phyloP scores from a whole-genome alignment of 1,140 invertebrate genomes.

The Lepidurus couesii region DNA sequence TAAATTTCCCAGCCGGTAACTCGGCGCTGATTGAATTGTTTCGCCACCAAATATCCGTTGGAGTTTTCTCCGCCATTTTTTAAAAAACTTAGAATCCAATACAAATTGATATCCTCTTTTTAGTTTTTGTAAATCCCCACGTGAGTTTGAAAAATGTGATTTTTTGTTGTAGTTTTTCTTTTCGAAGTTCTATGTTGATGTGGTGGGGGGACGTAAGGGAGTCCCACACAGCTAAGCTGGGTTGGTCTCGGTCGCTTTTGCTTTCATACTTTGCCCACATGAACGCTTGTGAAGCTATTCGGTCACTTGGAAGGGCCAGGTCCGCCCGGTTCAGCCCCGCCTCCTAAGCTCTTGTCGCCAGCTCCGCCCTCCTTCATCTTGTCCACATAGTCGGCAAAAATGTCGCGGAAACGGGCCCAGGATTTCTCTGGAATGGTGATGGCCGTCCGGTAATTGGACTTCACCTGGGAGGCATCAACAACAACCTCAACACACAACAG shows the following conservation, averaged over 20 bases:
- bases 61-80: no score
- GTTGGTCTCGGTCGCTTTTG: neutral
- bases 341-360: conserved; percentile 41
- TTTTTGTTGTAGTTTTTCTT: no score
- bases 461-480: conserved; percentile 61
- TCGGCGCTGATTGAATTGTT: no score
- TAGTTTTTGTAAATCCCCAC: no score
- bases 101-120: no score
- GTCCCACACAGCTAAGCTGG: no score
- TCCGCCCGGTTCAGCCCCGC: conserved; percentile 35
- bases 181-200: no score
- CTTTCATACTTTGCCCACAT: neutral
- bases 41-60: no score
- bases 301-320: conserved; percentile 32
- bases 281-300: neutral
- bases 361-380: conserved; percentile 67
- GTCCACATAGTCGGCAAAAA: conserved; percentile 90
- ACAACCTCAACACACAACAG: conserved; percentile 19
- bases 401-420: conserved; percentile 92
- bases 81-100: no score
- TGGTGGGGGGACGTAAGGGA: no score
- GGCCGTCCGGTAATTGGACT: conserved; percentile 94
- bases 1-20: no score
- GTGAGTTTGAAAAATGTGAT: no score
- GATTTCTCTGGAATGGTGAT: conserved; percentile 97